Evolutionary conservation across 1,140 invertebrate species (phyloP).

Genomic region (Caerostris darwini): DNA sequence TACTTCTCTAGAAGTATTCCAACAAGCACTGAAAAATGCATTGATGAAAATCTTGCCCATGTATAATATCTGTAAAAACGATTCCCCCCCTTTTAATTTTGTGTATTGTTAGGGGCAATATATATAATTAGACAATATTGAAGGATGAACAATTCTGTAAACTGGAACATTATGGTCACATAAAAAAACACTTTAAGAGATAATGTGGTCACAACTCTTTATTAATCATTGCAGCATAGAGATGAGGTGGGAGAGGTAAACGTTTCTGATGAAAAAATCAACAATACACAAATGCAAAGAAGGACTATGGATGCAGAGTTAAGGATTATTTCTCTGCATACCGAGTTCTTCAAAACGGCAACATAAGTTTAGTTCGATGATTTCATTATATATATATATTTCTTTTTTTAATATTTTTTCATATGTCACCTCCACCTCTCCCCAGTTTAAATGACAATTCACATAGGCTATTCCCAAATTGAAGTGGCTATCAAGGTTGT

Average conservation of each 20-base stretch:
- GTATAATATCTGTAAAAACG: not conserved
- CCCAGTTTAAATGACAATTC: slow-evolving; percentile 56
- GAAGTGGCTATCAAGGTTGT: slow-evolving; percentile 73
- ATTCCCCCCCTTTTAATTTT: not conserved
- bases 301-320: slow-evolving; percentile 4
- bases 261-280: slow-evolving; percentile 37
- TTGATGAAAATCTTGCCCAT: not conserved
- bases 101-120: not conserved
- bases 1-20: not conserved
- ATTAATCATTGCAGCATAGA: slow-evolving; percentile 50
- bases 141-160: slow-evolving; percentile 4
- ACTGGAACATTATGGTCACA: slow-evolving; percentile 7
- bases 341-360: slow-evolving; percentile 10
- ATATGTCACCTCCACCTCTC: slow-evolving; percentile 52
- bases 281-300: slow-evolving; percentile 13
- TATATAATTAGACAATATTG: not conserved
- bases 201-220: slow-evolving; percentile 41
- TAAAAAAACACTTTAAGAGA: slow-evolving; percentile 26
- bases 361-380: not conserved
- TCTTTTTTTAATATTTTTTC: not conserved
- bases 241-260: slow-evolving; percentile 50
- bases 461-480: slow-evolving; percentile 53
- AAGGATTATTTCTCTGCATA: slow-evolving; percentile 27
- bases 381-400: not conserved
- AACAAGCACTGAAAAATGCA: not conserved